Conservation (phyloP, 1,140 invertebrate genomes). For the Microplitis mediator region DNA sequence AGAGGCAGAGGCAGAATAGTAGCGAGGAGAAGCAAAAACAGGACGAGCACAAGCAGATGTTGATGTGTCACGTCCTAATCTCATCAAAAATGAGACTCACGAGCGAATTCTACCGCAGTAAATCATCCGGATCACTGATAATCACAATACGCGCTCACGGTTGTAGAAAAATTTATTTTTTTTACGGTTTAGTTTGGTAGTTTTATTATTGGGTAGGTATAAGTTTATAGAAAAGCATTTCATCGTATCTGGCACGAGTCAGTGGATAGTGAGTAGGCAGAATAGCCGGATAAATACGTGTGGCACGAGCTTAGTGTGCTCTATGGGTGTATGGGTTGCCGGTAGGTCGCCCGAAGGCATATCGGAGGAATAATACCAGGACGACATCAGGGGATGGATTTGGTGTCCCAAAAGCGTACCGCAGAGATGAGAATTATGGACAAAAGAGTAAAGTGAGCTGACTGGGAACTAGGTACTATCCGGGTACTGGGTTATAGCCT, state of each 20-base stretch:
- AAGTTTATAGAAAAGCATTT: neutral
- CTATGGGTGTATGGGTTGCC: no score
- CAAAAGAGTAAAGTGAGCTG: conserved; percentile 37
- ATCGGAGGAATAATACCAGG: neutral
- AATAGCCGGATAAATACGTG: neutral
- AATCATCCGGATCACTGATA: conserved; percentile 15
- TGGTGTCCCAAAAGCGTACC: neutral
- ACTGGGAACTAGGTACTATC: no score
- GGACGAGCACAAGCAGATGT: neutral
- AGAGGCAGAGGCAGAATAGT: no score
- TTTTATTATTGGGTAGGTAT: neutral
- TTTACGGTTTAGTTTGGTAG: no score
- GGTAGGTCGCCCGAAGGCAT: neutral
- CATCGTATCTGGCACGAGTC: conserved; percentile 9
- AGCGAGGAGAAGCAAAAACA: no score
- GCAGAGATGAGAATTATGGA: conserved; percentile 31
- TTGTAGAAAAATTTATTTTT: no score
- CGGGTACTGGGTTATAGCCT: no score
- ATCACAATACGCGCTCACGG: neutral
- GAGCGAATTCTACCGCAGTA: neutral
- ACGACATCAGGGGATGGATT: conserved; percentile 6
- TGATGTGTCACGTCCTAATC: conserved; percentile 11
- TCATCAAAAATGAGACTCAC: neutral
- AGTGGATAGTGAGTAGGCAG: neutral
- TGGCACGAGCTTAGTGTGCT: neutral